Evolutionary conservation across 2,113 vertebrate species (phyloP).

Genomic region (Uropsilus gracilis): DNA sequence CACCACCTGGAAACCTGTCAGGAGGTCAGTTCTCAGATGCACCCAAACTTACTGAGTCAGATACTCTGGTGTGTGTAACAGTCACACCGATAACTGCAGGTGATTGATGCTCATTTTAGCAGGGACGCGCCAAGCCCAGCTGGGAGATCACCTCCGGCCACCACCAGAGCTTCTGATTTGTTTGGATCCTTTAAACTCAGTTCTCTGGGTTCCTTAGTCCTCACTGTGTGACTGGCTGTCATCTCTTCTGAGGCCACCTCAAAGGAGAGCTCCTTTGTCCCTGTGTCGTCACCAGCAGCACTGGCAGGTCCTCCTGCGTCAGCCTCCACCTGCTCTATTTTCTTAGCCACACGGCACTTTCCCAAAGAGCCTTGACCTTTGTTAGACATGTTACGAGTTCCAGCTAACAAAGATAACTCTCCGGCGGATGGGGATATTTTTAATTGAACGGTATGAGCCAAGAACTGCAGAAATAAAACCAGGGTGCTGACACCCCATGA

Average conservation of each 20-base stretch:
- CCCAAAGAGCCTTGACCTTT: slow-evolving; percentile 30
- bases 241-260: not conserved
- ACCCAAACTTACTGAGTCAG: not conserved
- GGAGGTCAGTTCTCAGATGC: not conserved
- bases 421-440: slow-evolving; percentile 33
- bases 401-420: slow-evolving; percentile 24
- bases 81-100: no score
- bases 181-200: not conserved
- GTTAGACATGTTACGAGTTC: slow-evolving; percentile 19
- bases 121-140: not conserved
- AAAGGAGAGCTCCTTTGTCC: not conserved
- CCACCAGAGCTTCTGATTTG: not conserved
- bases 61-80: not conserved
- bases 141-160: not conserved
- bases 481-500: not conserved
- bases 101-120: not conserved
- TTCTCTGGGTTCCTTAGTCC: not conserved
- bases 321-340: not conserved
- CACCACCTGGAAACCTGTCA: not conserved
- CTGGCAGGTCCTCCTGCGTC: not conserved
- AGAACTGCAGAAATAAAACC: slow-evolving; percentile 26
- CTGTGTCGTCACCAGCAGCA: not conserved
- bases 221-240: not conserved
- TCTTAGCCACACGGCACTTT: not conserved
- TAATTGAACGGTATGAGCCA: slow-evolving; percentile 51